Conservation (phyloP, 2,888 invertebrate genomes). For the Endotricha flammealis region DNA sequence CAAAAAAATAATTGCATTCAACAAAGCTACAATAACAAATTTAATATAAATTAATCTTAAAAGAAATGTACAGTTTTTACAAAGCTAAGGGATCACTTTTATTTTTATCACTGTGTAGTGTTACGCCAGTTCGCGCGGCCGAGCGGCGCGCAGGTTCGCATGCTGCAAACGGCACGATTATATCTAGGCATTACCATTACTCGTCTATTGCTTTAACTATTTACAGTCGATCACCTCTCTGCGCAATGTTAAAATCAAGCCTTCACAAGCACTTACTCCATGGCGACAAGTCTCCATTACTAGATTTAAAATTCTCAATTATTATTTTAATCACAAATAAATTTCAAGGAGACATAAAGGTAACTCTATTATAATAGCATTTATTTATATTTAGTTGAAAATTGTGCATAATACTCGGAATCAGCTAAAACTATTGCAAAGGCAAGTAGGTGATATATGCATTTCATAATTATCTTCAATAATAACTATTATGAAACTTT, state of each 20-base stretch:
- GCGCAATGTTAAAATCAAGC: slow-evolving; percentile 17
- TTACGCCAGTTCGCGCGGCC: slow-evolving; percentile 40
- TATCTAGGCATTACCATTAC: slow-evolving; percentile 12
- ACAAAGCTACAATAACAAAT: slow-evolving; percentile 78
- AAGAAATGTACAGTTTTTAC: slow-evolving; percentile 76
- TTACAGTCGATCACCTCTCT: slow-evolving; percentile 33
- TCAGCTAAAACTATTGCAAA: slow-evolving; percentile 62
- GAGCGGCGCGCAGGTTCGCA: slow-evolving; percentile 27
- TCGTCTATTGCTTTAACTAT: slow-evolving; percentile 31
- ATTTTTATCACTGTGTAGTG: slow-evolving; percentile 64
- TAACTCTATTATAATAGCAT: slow-evolving; percentile 55
- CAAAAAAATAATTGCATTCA: slow-evolving; percentile 78
- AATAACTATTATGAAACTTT: slow-evolving; percentile 43
- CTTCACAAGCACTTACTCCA: slow-evolving; percentile 23
- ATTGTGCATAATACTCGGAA: slow-evolving; percentile 64
- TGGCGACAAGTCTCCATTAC: slow-evolving; percentile 13
- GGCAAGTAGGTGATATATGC: slow-evolving; percentile 73
- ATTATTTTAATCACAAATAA: slow-evolving; percentile 5
- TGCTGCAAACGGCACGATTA: slow-evolving; percentile 32
- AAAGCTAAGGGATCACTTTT: slow-evolving; percentile 69
- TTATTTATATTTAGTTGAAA: slow-evolving; percentile 42
- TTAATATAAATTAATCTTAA: slow-evolving; percentile 76
- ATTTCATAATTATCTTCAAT: slow-evolving; percentile 33
- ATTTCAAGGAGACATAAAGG: slow-evolving; percentile 45
- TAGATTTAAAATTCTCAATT: slow-evolving; percentile 13